A percentile compares a stretch with the other conserved stretches of the same genome.
Evolutionary conservation across 2,888 invertebrate species (phyloP).

Genomic region (Acronicta aceris): DNA sequence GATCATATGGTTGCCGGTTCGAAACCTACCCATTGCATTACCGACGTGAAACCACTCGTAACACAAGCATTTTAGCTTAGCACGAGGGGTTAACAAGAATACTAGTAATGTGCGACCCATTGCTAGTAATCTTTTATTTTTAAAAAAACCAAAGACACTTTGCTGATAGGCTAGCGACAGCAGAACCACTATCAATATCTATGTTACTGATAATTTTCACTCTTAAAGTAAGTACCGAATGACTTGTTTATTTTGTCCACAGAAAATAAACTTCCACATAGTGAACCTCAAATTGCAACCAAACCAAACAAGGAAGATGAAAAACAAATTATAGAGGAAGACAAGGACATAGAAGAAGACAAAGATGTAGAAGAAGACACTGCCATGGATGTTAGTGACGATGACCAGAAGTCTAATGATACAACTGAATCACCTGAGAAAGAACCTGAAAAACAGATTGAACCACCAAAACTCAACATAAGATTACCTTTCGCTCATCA

Average conservation of each 20-base stretch:
- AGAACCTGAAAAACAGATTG: slow-evolving; percentile 36
- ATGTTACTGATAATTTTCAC: no score
- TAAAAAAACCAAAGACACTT: no score
- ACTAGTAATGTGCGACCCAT: no score
- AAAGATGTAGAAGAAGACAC: slow-evolving; percentile 57
- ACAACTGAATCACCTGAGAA: slow-evolving; percentile 65
- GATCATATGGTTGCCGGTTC: no score
- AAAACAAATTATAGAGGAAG: slow-evolving; percentile 39
- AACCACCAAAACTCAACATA: slow-evolving; percentile 53
- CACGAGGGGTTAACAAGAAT: no score
- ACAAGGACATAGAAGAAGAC: slow-evolving; percentile 35
- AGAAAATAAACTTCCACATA: slow-evolving; percentile 63
- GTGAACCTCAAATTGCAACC: slow-evolving; percentile 41
- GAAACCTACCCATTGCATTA: no score
- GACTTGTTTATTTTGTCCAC: slow-evolving; percentile 27
- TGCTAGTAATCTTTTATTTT: no score
- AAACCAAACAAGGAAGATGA: slow-evolving; percentile 51
- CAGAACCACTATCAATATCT: no score
- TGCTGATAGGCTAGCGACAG: no score
- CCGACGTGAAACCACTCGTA: no score
- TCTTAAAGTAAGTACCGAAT: no score
- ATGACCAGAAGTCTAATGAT: slow-evolving; percentile 61
- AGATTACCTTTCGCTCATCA: slow-evolving; percentile 77
- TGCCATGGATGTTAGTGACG: slow-evolving; percentile 62
- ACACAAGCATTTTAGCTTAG: no score